Base-by-base conservation (phyloP, 2,797 vertebrate species). In the Eurystomus glaucurus region DNA sequence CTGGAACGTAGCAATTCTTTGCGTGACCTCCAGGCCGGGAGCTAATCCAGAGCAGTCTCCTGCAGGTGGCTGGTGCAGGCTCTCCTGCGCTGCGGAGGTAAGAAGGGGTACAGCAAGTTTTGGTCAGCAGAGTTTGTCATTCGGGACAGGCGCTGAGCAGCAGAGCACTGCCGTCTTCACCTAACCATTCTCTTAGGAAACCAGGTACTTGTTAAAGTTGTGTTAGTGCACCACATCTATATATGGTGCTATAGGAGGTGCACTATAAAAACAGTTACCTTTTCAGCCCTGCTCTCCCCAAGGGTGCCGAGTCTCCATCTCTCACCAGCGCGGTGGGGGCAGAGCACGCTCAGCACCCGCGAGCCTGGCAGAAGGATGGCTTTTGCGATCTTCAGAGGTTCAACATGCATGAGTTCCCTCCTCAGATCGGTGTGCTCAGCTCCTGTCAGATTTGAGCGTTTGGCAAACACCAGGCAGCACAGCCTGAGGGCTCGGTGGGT, bases 331-430 rank as follows among this genome's bases (percentile, higher is more conserved):
- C 43, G 48, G 37, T 22, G 29, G 50, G 2, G 25, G 50, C 65
- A 54, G 66, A 58, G 61, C 19, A 4, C 2, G 31, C 75, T 57
- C 37, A n/a, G 10, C 33, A 14, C 61, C 35, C 6, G 0, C 2
- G 5, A 28, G 26, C 55, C 61, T 11, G 39, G 61, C 45, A 62
- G 31, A 50, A 72, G 66, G 62, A 66, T 68, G 85, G 68, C 78
- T 85, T 92, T 77, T 60, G 51, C 45, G 55, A 0, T n/a, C 64
- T 19, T 23, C 20, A 25, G 82, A 45, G 45, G 60, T 48, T 37
- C 35, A 10, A 14, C 0, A 0, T 11, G 46, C 6, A 1, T 0
- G 3, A 82, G 37, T 14, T 60, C 28, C 65, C 70, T 55, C 39
- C 46, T 55, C 55, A 19, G 43, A 19, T 2, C 2, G 6, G 19